phyloP scores from a whole-genome alignment of 2,888 invertebrate species.

The Orchestes rusci region DNA sequence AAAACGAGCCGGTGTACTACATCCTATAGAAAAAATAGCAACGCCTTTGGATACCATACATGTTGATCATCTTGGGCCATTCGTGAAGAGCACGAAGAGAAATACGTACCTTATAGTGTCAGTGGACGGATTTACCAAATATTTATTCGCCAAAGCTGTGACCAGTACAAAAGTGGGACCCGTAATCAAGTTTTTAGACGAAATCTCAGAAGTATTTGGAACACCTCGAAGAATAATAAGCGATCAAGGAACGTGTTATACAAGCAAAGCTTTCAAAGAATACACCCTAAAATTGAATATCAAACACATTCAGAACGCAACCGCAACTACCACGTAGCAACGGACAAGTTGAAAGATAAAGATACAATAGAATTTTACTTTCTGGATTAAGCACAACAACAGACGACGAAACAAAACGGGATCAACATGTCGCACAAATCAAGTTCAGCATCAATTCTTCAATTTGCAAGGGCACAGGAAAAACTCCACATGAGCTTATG shows the following conservation, averaged over 20 bases:
- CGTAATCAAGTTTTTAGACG: constrained; percentile 9
- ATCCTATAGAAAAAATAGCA: constrained; percentile 17
- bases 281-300: constrained; percentile 13
- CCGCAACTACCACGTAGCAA: constrained; percentile 25
- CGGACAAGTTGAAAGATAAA: constrained; percentile 22
- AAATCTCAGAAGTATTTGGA: constrained; percentile 19
- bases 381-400: constrained; percentile 12
- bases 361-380: constrained; percentile 15
- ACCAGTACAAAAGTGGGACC: constrained; percentile 2
- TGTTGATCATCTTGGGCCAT: constrained; percentile 27
- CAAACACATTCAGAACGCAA: constrained; percentile 22
- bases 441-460: constrained; percentile 8
- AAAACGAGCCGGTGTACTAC: constrained; percentile 6
- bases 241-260: constrained; percentile 9
- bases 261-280: constrained; percentile 12
- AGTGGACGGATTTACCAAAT: constrained; percentile 20
- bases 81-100: constrained; percentile 12
- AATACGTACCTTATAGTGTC: constrained; percentile 16
- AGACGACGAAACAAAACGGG: constrained; percentile 14
- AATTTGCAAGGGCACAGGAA: neutral
- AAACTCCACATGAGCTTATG: constrained; percentile 6
- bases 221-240: constrained; percentile 18
- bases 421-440: constrained; percentile 8
- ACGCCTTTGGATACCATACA: constrained; percentile 31
- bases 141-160: constrained; percentile 10